Evolutionary conservation across 2,113 vertebrate species (phyloP).

Genomic region (Girardinichthys multiradiatus): DNA sequence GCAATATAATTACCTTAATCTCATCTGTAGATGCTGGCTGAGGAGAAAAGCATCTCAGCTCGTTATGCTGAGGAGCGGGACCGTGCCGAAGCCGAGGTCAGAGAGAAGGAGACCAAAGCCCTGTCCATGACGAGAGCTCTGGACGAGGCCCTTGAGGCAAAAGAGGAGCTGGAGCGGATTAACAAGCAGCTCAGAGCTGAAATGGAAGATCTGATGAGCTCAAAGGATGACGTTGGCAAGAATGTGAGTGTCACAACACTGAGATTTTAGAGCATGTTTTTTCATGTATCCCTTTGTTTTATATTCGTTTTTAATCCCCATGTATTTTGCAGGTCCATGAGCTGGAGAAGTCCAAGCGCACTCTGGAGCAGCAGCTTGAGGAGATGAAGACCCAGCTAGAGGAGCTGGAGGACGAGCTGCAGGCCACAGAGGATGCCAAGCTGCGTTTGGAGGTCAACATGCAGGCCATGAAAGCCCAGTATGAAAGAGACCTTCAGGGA

Average conservation of each 20-base stretch:
- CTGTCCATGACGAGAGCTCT: conserved; percentile 92
- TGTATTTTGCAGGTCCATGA: conserved; percentile 87
- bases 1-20: neutral
- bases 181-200: conserved; percentile 94
- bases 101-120: conserved; percentile 97
- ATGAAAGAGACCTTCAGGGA: conserved; percentile 92
- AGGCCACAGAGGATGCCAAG: conserved; percentile 96
- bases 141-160: conserved; percentile 92
- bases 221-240: conserved; percentile 98
- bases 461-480: conserved; percentile 96
- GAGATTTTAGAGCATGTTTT: neutral
- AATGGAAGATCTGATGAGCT: conserved; percentile 99
- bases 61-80: conserved; percentile 96
- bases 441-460: conserved; percentile 97
- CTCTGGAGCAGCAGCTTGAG: conserved; percentile 94
- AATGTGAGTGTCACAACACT: conserved; percentile 82
- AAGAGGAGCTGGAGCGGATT: conserved; percentile 92
- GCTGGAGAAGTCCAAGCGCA: conserved; percentile 95
- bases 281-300: rapidly evolving
- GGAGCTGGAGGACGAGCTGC: conserved; percentile 96
- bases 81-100: conserved; percentile 93
- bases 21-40: conserved; percentile 87
- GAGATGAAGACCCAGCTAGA: conserved; percentile 99
- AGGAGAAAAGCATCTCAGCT: conserved; percentile 95
- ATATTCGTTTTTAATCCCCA: neutral